Base-by-base conservation (phyloP, 2,797 vertebrate species). In the Mus caroli region DNA sequence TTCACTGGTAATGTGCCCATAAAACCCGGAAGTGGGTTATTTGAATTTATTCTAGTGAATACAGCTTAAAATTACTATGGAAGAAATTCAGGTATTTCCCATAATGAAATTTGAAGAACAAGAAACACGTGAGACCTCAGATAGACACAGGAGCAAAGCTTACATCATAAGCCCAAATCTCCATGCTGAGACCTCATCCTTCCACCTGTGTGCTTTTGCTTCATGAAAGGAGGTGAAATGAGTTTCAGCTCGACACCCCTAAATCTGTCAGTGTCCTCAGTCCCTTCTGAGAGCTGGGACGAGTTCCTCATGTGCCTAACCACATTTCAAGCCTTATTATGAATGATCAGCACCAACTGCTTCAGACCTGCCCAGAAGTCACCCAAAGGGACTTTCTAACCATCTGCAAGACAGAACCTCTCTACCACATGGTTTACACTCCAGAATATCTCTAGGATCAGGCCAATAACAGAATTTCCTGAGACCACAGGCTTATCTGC, bases 11-110 rank as follows among this genome's bases (percentile, higher is more conserved):
- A 95, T 92, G 92, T 88, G 84, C 31, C 92, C 85, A 85, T 96
- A 97, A 96, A 96, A 97, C 75, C 54, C 3, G 1, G 87, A 98
- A 97, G 90, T 94, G 58, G 89, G n/a, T 97, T 96, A 96, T 89
- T 93, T 97, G 75, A 97, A 92, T 96, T 94, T 93, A 94, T 93
- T 97, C 96, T 96, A 94, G 56, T 94, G 34, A 34, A 58, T 79
- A 37, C 43, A 80, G 56, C 20, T 95, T 95, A 85, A 96, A 85
- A 90, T 93, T 87, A 93, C 46, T 83, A 37, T 90, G 62, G 71
- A 89, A 94, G 52, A 24, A 95, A 91, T 95, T 90, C 80, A 60
- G 12, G 2, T 76, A 76, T 94, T 94, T 95, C n/a, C 76, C 84
- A 87, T 46, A 94, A 92, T 64, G 78, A 90, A 94, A 92, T 96